phyloP scores from a whole-genome alignment of 2,113 vertebrate genomes.

The Erythrocercus mccallii region DNA sequence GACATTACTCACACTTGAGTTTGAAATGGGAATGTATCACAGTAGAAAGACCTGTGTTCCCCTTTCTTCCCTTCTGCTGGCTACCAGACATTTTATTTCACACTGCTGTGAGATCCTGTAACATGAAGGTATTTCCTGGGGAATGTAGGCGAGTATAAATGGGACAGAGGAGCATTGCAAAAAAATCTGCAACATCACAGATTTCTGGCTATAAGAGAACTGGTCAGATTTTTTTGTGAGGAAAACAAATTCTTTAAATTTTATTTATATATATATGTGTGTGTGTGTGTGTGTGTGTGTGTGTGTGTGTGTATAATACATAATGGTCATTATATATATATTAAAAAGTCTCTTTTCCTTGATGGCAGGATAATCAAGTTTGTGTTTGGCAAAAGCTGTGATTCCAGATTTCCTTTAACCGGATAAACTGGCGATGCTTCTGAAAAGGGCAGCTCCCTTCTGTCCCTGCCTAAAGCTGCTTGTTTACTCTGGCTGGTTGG shows the following conservation, averaged over 20 bases:
- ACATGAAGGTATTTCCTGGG: constrained; percentile 25
- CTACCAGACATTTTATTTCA: constrained; percentile 33
- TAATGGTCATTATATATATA: neutral
- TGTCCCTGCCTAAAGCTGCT: neutral
- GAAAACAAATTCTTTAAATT: neutral
- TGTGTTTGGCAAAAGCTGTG: neutral
- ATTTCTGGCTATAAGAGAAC: neutral
- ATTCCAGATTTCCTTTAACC: neutral
- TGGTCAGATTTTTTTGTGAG: neutral
- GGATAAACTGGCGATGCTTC: neutral
- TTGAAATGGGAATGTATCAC: neutral
- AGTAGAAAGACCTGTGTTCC: neutral
- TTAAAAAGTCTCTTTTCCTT: neutral
- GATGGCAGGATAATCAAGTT: neutral
- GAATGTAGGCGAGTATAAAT: neutral
- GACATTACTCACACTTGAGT: neutral
- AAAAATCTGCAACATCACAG: neutral
- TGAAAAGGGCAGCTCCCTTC: neutral
- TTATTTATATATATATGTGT: no score
- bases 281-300: no score
- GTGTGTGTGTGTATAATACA: neutral
- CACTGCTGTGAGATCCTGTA: constrained; percentile 12
- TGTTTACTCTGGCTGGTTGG: neutral
- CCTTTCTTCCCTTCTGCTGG: neutral
- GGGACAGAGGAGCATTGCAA: neutral